Base-by-base conservation (phyloP, 2,797 vertebrate species). In the Emys orbicularis region DNA sequence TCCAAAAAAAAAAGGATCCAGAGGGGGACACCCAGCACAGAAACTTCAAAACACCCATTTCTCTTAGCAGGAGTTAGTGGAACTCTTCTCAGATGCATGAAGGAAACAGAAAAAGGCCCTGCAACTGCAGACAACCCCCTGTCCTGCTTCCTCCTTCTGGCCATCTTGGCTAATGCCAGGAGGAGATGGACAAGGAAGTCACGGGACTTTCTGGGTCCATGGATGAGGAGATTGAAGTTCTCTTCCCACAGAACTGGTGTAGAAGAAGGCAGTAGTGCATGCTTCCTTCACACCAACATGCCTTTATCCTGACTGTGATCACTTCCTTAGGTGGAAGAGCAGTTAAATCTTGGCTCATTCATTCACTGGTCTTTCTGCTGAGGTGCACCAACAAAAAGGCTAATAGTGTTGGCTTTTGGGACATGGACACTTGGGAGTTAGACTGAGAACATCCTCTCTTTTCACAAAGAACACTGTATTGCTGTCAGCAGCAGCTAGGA, bases 1-100 rank as follows among this genome's bases (percentile, higher is more conserved):
- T 49, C 0, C 3, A 5, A 11, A 57, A 8, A 59, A 31, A 3
- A 12, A 61, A 53, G 18, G 1, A 15, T 50, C 12, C 2, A 9
- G 34, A 79, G 29, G 29, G 41, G 83, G 53, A 41, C 1, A 1
- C 12, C 15, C 41, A 52, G 49, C 21, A 56, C 47, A 79, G 65
- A 25, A 57, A 23, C 74, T 18, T 34, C 8, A 65, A 86, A 31
- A 11, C 27, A n/a, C 2, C 15, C 72, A 41, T 0, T 27, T 6
- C 1, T 74, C n/a, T 61, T 86, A 0, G 0, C 3, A 47, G 56
- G 54, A 81, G 18, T 2, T 92, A 29, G 50, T 47, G 61, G 79
- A 65, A 76, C 53, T 3, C 23, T 79, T 11, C 56, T 79, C 86
- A 53, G 8, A 29, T 68, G 29, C 0, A 0, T 72, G 80, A 49